phyloP scores from a whole-genome alignment of 2,797 vertebrate genomes.

The Ctenopoma multispine region DNA sequence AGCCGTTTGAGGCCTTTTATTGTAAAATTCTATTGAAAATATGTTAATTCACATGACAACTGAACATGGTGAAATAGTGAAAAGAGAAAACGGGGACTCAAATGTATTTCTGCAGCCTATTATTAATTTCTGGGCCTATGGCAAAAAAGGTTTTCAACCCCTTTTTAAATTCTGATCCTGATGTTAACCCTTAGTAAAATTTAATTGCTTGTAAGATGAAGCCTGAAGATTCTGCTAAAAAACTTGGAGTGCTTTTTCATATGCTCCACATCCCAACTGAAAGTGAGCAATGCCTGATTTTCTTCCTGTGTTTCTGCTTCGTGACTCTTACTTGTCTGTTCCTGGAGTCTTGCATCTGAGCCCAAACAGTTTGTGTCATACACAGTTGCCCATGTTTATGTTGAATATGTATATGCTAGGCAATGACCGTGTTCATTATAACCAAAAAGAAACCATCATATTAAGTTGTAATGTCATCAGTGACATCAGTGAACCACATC shows the following conservation, averaged over 20 bases:
- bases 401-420: too few relatives aligned
- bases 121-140: constrained; percentile 16
- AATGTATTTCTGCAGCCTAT: constrained; percentile 15
- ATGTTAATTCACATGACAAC: background rate
- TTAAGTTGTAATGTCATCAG: too few relatives aligned
- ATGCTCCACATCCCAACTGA: background rate
- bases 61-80: background rate
- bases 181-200: constrained; percentile 26
- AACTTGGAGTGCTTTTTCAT: background rate
- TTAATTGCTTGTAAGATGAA: constrained; percentile 36
- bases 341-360: too few relatives aligned
- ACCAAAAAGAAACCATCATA: too few relatives aligned
- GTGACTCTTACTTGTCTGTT: too few relatives aligned
- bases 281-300: background rate
- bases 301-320: too few relatives aligned
- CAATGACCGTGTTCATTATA: too few relatives aligned
- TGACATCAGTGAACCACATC: too few relatives aligned
- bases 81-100: background rate
- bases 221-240: background rate
- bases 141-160: constrained; percentile 4
- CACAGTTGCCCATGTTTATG: too few relatives aligned
- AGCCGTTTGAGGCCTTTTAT: too few relatives aligned
- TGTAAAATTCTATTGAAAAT: too few relatives aligned
- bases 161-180: constrained; percentile 35
- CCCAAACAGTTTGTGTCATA: too few relatives aligned